Percentiles rank a stretch among this genome's conserved stretches.
Evolutionary conservation across 2,888 invertebrate genomes (phyloP).

Genomic region (Ophioninae sp.): DNA sequence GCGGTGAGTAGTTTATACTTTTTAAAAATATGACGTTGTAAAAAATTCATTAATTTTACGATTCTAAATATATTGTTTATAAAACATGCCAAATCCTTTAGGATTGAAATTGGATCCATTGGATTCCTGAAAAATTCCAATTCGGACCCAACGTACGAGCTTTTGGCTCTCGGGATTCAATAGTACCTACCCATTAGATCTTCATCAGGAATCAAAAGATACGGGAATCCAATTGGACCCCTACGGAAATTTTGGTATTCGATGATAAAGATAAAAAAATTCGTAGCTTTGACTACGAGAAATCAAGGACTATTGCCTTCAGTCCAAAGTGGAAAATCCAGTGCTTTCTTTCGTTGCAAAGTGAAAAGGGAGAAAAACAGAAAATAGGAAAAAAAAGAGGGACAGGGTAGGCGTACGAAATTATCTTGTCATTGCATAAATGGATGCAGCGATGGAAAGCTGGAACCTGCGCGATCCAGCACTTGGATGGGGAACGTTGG

Average conservation of each 20-base stretch:
- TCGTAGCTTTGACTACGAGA: not conserved
- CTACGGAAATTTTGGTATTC: no score
- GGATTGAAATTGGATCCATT: no score
- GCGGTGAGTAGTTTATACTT: not conserved
- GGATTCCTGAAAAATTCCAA: no score
- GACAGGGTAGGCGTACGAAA: slow-evolving; percentile 70
- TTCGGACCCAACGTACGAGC: no score
- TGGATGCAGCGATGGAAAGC: slow-evolving; percentile 64
- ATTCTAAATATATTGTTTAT: no score
- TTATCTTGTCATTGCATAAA: slow-evolving; percentile 77
- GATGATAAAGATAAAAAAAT: no score
- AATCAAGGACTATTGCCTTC: slow-evolving; percentile 16
- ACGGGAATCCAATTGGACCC: no score
- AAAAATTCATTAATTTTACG: not conserved
- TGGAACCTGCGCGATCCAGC: slow-evolving; percentile 65
- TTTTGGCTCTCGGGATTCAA: no score
- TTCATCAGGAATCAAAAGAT: no score
- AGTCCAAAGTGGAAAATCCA: slow-evolving; percentile 65
- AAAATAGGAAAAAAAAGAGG: slow-evolving; percentile 35
- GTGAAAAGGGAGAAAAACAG: not conserved
- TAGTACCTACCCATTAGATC: no score
- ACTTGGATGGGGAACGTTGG: slow-evolving; percentile 54
- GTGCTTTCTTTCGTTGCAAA: slow-evolving; percentile 21
- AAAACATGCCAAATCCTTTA: no score
- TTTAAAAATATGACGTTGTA: not conserved